Evolutionary conservation across 2,113 vertebrate genomes (phyloP), one percentile per base, ranked within the genome.

Genomic region (Mastomys natalensis): DNA sequence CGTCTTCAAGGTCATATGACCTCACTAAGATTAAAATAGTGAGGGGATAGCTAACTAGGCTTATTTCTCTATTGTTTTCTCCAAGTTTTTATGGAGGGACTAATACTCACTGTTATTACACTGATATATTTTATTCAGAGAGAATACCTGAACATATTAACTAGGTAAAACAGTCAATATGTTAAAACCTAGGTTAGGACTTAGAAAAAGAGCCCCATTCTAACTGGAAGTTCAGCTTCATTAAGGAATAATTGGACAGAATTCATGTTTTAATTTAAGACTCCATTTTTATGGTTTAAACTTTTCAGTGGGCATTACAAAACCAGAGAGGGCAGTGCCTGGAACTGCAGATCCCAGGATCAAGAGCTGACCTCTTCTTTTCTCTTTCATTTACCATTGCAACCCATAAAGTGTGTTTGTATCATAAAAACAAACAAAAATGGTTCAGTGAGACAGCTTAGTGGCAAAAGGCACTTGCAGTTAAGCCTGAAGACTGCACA

Each of bases 141-240:
- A 89, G 19, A 43, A 89, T 90, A 84, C 4, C 13, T 72, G 66
- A 62, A 34, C 19, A 66, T 26, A 73, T 21, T 13, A 85, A 80
- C 22, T 22, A 73, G 77, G 29, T 55, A 60, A 80, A 93, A 73
- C 6, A 90, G 68, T 72, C 43, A 72, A 64, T 15, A 91, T 4
- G 10, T 87, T 90, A 66, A 51, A 84, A 53, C 34, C 26, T 80
- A 84, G 24, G n/a, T 96, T 93, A 45, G 22, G n/a, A 58, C 11
- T 62, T 87, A 81, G 66, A 66, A 86, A 93, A 93, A 34, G 5
- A 68, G 8, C 21, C 22, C 22, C 43, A 72, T 89, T 93, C 68
- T 74, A 90, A 95, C 58, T 74, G 40, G 66, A 45, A 45, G 51
- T 43, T 37, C 60, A 91, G 48, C 53, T 95, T 95, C 74, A 89